Percentiles rank a stretch among this genome's conserved stretches.
phyloP scores from a whole-genome alignment of 2,113 vertebrate genomes.

The Platanista minor region DNA sequence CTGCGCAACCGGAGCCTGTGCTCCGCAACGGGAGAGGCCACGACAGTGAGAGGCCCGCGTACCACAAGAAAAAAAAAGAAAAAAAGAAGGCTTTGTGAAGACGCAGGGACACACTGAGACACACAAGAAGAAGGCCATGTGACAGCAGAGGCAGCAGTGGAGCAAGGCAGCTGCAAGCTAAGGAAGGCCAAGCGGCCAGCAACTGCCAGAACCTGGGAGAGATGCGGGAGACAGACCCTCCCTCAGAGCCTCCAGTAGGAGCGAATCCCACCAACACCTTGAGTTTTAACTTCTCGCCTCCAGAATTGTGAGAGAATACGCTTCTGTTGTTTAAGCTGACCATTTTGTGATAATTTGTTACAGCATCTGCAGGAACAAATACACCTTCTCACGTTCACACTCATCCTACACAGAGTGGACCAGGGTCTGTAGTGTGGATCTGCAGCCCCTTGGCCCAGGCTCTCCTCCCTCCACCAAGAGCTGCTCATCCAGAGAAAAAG shows the following conservation, averaged over 20 bases:
- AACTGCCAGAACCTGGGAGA: neutral
- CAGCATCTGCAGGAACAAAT: neutral
- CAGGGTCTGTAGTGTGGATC: fast-evolving
- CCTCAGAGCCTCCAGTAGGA: neutral
- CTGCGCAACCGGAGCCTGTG: no score
- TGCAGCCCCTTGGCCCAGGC: fast-evolving
- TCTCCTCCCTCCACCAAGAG: fast-evolving
- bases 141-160: neutral
- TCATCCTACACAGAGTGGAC: fast-evolving
- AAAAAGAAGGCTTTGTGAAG: neutral
- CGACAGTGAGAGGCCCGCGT: no score
- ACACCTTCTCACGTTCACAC: neutral
- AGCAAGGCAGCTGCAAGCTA: neutral
- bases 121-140: neutral
- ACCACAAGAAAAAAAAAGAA: no score
- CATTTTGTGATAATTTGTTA: neutral
- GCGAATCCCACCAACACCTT: no score
- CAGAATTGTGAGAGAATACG: neutral
- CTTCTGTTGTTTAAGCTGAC: neutral
- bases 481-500: neutral
- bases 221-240: neutral
- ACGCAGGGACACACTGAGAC: neutral
- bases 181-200: neutral
- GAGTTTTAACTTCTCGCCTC: neutral
- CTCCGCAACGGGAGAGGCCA: no score